Base-by-base conservation (phyloP, 64 coral and sea anemone genomes). In the Montipora foliosa region DNA sequence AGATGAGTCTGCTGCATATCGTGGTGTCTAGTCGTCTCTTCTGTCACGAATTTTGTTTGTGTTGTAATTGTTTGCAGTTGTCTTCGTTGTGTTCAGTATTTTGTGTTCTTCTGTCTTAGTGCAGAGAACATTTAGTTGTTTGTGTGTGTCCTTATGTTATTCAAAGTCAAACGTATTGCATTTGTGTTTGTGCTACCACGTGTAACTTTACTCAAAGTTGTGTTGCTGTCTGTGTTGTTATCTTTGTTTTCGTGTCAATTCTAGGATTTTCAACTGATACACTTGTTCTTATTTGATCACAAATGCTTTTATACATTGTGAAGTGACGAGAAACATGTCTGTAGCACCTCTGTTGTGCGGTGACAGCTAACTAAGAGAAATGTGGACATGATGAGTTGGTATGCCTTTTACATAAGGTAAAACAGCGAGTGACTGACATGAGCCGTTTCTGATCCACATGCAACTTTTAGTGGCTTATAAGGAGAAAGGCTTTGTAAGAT, bases 251-350 rank as follows among this genome's bases (percentile, higher is more conserved):
- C 83, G 55, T 89, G 29, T 14, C 25, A 37, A 22, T 70, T 61
- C 88, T 55, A 47, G 22, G 58, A 79, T 47, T 49, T 86, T 94
- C 7, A 64, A 53, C 58, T 79, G 95, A 96, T 93, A 93, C 95
- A 94, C 95, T 96, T 96, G 95, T 93, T 93, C 95, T 96, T 96
- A 96, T 96, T 93, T 96, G 95, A 96, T 96, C 95, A 80, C 55
- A 49, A 57, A 75, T 78, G 86, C 60, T 84, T 79, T 17, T 6
- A 20, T 47, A 74, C 77, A 79, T 49, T 93, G 49, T 89, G 95
- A 96, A 61, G 80, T 96, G 95, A 96, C 77, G 91, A 96, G 88
- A 96, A 90, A 84, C 44, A 8, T 61, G 72, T 13, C 87, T 90
- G 87, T 81, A 86, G 87, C 52, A 78, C 75, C 49, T 87, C 6